Conservation (phyloP, 2,888 invertebrate genomes). For the Spisula solida region DNA sequence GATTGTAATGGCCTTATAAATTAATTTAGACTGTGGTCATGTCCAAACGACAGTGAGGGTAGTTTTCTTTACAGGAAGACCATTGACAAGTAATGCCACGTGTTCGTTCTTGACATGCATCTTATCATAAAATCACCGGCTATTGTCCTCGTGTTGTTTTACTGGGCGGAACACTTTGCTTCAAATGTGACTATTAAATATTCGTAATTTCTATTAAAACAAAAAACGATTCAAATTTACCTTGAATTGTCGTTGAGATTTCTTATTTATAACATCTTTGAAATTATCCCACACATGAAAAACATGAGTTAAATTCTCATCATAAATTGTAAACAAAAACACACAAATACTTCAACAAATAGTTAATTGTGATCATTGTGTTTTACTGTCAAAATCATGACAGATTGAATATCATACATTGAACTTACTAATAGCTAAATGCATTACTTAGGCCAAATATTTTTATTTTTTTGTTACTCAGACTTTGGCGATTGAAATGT, state of each 20-base stretch:
- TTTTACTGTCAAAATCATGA: not conserved
- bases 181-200: too few species aligned
- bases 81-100: not conserved
- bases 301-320: not conserved
- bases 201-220: too few species aligned
- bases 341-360: not conserved
- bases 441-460: too few species aligned
- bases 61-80: not conserved
- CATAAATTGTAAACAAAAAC: conserved; percentile 4
- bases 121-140: not conserved
- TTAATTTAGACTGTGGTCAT: not conserved
- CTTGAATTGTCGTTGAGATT: too few species aligned
- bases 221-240: too few species aligned
- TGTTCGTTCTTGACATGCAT: not conserved
- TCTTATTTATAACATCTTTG: not conserved
- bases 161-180: not conserved
- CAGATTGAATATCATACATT: not conserved
- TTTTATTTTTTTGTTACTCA: too few species aligned
- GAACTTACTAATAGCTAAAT: too few species aligned
- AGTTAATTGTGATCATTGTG: not conserved
- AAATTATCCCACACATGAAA: conserved; percentile 4
- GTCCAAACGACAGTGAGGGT: not conserved
- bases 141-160: not conserved
- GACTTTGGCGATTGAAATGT: too few species aligned
- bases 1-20: too few species aligned